These are phyloP conservation scores for Pycnonotus jocosus DNA, from an alignment of 2,113 vertebrate species.

Conservation along the genomic window DNA sequence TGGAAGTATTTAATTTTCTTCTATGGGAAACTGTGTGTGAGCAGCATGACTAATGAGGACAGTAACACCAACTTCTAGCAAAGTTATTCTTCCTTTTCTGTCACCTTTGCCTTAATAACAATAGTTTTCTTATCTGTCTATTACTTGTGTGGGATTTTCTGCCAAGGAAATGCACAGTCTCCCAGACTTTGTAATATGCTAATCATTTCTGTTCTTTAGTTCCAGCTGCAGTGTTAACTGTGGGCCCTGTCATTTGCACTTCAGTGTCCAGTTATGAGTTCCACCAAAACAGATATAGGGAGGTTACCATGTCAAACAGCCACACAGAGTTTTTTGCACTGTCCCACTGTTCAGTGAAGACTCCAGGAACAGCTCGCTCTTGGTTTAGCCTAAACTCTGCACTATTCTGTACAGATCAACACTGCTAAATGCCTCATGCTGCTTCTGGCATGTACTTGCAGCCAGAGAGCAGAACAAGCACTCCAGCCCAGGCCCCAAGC, in stretches of 20 bases:
- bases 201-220: background rate
- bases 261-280: background rate
- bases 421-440: background rate
- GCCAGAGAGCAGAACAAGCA: background rate
- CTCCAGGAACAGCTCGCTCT: background rate
- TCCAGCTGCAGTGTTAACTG: background rate
- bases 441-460: background rate
- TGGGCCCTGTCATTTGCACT: background rate
- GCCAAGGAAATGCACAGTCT: background rate
- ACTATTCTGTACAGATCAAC: background rate
- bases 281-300: background rate
- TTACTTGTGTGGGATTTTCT: constrained; percentile 1
- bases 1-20: background rate
- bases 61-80: background rate
- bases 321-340: background rate
- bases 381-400: background rate
- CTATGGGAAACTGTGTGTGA: background rate
- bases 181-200: background rate
- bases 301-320: background rate
- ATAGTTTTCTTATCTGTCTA: constrained; percentile 13
- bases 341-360: background rate
- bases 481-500: background rate
- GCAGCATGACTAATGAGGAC: background rate
- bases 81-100: constrained; percentile 33
- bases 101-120: constrained; percentile 1